Evolutionary conservation across 2,113 vertebrate species (phyloP), one percentile per base, ranked within the genome.

Genomic region (Trinectes maculatus): DNA sequence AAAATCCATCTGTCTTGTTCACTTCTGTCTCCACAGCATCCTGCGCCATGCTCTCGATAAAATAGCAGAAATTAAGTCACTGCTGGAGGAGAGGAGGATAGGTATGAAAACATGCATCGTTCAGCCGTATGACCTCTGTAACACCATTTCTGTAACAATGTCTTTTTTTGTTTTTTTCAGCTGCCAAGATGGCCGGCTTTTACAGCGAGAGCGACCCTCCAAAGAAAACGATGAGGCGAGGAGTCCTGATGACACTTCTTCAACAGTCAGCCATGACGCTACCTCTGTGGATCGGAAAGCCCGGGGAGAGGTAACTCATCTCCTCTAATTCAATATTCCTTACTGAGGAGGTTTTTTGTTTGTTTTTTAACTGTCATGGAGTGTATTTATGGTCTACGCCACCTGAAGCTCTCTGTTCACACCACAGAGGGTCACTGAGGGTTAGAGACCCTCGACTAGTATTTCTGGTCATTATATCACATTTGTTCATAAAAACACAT

Each of bases 251-350:
- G 96, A 97, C 95, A 0, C 92, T 96, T 9, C 92, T 96, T 9
- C 96, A 97, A 77, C 96, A 97, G 89, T 96, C 95, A 0, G 96
- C 96, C 84, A 96, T 97, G 95, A 96, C 96, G 0, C 91, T 97
- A 7, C 95, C 96, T 0, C 91, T 97, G 56, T 98, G 96, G 95
- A 97, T 97, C 5, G 95, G 95, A 42, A 97, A 97, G 63, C 95
- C 96, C 0, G 94, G 95, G 15, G 96, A 97, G 71, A 98, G 95
- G 96, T 96, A 74, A 6, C 37, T 21, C 40, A 43, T 13, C 29
- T 4, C 8, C 29, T 31, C 29, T 31, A 8, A 31, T n/a, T n/a
- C 29, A 31, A 8, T 31, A 31, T 31, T 31, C 8, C 29, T 8
- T 31, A 31, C 4, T 31, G 29, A 5, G 29, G 29, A 31, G 29